These are phyloP conservation scores for Erpornis zantholeuca DNA, from an alignment of 2,113 vertebrate genomes.

Conservation along the genomic window DNA sequence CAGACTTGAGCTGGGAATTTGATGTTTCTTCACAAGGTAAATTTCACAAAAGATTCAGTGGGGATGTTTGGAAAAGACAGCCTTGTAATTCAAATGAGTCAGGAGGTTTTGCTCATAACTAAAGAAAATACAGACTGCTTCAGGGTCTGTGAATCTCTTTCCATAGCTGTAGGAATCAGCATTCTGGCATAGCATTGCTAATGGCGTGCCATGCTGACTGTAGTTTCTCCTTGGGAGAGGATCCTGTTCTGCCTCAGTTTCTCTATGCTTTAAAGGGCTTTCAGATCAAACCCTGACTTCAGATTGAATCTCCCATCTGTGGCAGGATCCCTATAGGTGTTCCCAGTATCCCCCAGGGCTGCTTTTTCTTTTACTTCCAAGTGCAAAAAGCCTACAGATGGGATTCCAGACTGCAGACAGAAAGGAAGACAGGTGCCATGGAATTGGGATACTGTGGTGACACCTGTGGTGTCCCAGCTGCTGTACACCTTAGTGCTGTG, in stretches of 20 bases:
- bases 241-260: not conserved
- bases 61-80: not conserved
- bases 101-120: not conserved
- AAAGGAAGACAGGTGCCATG: not conserved
- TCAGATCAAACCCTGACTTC: not conserved
- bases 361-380: not conserved
- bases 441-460: not conserved
- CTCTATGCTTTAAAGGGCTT: not conserved
- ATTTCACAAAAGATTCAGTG: not conserved
- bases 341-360: not conserved
- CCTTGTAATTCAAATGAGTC: not conserved
- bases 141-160: not conserved
- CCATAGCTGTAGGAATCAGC: not conserved
- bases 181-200: not conserved
- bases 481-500: not conserved
- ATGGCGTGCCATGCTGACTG: not conserved
- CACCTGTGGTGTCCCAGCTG: no score
- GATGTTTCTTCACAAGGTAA: not conserved
- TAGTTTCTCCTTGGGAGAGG: accelerated
- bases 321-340: not conserved
- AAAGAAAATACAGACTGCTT: not conserved
- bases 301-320: not conserved
- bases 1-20: not conserved
- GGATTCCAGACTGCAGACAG: not conserved
- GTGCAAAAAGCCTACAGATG: not conserved